Evolutionary conservation across 2,797 vertebrate species (phyloP).

Genomic region (Urophycis tenuis): DNA sequence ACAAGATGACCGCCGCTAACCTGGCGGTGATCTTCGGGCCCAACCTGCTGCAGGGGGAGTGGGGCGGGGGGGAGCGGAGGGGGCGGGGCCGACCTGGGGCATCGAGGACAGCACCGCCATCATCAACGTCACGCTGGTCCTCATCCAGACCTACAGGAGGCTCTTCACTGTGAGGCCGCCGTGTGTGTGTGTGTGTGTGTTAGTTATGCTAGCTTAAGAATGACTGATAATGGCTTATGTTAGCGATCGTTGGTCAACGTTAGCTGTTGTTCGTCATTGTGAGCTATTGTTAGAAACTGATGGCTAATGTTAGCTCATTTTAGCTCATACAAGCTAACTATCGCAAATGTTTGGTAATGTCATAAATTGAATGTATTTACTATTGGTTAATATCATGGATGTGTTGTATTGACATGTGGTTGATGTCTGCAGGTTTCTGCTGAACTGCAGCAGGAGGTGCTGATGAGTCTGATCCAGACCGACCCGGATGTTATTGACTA

Average conservation of each 20-base stretch:
- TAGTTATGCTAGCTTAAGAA: not conserved
- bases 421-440: slow-evolving; percentile 74
- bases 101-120: slow-evolving; percentile 83
- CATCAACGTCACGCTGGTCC: slow-evolving; percentile 78
- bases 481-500: slow-evolving; percentile 89
- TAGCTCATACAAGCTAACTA: not conserved
- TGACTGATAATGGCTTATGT: too few species aligned
- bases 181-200: slow-evolving; percentile 3
- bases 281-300: not conserved
- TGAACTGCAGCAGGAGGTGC: slow-evolving; percentile 78
- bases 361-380: too few species aligned
- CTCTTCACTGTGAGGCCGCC: slow-evolving; percentile 74
- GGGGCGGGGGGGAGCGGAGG: slow-evolving; percentile 52
- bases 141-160: slow-evolving; percentile 80
- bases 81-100: slow-evolving; percentile 58
- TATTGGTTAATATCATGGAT: not conserved
- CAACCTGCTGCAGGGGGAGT: slow-evolving; percentile 82
- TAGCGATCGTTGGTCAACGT: not conserved
- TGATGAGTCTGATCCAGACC: slow-evolving; percentile 86
- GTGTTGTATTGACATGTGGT: not conserved
- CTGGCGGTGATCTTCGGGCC: slow-evolving; percentile 91
- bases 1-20: slow-evolving; percentile 90
- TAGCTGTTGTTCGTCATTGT: not conserved
- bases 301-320: not conserved
- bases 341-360: not conserved